A percentile compares a stretch with the other conserved stretches of the same genome.
Evolutionary conservation across 2,113 vertebrate genomes (phyloP).

Genomic region (Piaya cayana): DNA sequence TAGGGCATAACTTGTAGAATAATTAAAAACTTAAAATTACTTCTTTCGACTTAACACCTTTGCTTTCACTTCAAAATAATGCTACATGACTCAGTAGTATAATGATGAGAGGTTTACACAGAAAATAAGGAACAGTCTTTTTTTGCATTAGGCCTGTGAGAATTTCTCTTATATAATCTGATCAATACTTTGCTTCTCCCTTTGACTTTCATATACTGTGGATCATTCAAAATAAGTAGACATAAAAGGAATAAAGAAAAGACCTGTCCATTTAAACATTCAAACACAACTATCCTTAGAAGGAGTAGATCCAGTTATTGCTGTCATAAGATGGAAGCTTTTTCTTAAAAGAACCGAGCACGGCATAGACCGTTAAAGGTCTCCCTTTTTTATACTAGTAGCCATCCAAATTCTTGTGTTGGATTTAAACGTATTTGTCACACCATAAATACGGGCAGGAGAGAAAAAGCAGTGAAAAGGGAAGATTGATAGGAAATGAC

Average conservation of each 20-base stretch:
- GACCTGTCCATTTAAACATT: background rate
- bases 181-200: background rate
- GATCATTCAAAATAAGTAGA: background rate
- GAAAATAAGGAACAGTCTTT: background rate
- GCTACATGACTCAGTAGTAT: background rate
- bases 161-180: slow-evolving; percentile 20
- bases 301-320: background rate
- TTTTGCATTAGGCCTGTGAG: background rate
- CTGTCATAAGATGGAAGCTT: background rate
- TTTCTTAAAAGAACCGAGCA: background rate
- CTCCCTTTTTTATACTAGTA: background rate
- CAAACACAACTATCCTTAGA: background rate
- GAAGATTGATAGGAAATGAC: slow-evolving; percentile 5
- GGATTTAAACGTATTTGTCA: background rate
- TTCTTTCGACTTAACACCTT: slow-evolving; percentile 47
- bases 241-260: background rate
- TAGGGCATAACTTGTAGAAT: slow-evolving; percentile 34
- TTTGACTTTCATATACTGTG: slow-evolving; percentile 10
- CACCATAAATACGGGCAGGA: background rate
- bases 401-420: background rate
- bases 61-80: slow-evolving; percentile 1
- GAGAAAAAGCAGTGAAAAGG: background rate
- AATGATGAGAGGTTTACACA: background rate
- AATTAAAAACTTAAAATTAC: slow-evolving; percentile 55
- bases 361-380: background rate